Evolutionary conservation across 2,113 vertebrate species (phyloP).

Genomic region (Calidris pygmaea): DNA sequence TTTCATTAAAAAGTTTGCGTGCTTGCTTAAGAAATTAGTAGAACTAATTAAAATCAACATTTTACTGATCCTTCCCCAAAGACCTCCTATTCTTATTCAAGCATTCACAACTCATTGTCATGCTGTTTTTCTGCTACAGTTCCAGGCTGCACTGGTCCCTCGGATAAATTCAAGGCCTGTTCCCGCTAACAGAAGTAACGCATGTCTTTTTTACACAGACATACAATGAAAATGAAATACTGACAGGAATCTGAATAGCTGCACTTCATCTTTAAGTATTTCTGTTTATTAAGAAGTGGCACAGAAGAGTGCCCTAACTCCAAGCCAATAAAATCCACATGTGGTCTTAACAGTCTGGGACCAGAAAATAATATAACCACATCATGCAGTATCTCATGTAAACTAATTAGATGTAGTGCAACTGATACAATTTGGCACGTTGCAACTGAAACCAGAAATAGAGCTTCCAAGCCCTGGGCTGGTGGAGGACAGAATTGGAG

Average conservation of each 20-base stretch:
- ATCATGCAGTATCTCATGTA: background rate
- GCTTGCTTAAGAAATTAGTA: background rate
- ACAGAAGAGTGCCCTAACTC: background rate
- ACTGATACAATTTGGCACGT: background rate
- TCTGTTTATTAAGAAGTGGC: background rate
- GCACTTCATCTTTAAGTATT: background rate
- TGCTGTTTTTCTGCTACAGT: background rate
- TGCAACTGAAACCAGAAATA: background rate
- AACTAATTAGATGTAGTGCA: background rate
- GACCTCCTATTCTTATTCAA: background rate
- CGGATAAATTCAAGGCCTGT: background rate
- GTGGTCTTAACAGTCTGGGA: background rate
- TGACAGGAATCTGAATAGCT: background rate
- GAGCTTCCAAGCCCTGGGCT: background rate
- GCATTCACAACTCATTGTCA: accelerated
- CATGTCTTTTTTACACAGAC: background rate
- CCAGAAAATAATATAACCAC: background rate
- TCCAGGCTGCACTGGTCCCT: background rate
- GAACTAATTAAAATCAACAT: background rate
- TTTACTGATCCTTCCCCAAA: background rate
- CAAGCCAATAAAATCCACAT: background rate
- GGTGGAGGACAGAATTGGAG: background rate
- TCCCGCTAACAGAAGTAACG: background rate
- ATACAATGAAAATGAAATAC: background rate
- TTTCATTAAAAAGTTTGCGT: background rate